Conservation (phyloP, 2,888 invertebrate genomes). For the Dolichopus griseipennis region DNA sequence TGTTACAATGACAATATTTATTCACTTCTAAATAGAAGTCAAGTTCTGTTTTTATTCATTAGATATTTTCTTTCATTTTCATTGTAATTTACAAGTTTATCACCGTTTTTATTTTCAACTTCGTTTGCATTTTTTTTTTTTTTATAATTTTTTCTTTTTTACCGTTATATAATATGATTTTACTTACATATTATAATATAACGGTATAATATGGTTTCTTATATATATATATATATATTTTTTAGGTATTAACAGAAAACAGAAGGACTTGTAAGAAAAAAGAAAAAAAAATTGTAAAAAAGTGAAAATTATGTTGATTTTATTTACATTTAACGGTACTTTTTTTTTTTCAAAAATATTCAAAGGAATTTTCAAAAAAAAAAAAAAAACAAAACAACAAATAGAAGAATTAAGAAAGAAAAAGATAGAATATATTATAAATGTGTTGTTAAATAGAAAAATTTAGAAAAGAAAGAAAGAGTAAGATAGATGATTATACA, state of each 20-base stretch:
- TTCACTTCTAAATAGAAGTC: not conserved
- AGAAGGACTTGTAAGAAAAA: not conserved
- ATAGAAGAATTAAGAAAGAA: not conserved
- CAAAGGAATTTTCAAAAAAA: not conserved
- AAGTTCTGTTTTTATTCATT: not conserved
- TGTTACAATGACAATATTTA: not conserved
- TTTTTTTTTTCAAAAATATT: not conserved
- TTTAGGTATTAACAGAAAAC: not conserved
- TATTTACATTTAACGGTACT: not conserved
- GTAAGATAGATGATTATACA: not conserved
- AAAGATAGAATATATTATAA: no score
- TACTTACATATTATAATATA: no score
- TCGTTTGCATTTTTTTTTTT: not conserved
- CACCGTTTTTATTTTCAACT: not conserved
- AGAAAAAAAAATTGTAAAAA: not conserved
- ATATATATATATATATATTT: no score
- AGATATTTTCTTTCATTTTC: not conserved
- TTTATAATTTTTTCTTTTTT: no score
- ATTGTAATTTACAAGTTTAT: not conserved
- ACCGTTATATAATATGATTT: no score
- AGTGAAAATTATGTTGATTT: slow-evolving; percentile 3
- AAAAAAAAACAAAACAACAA: not conserved
- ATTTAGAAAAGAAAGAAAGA: not conserved
- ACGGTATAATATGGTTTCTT: no score
- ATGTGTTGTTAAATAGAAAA: not conserved